These are phyloP conservation scores for Lathamus discolor DNA, from an alignment of 2,113 vertebrate species.

Conservation along the genomic window DNA sequence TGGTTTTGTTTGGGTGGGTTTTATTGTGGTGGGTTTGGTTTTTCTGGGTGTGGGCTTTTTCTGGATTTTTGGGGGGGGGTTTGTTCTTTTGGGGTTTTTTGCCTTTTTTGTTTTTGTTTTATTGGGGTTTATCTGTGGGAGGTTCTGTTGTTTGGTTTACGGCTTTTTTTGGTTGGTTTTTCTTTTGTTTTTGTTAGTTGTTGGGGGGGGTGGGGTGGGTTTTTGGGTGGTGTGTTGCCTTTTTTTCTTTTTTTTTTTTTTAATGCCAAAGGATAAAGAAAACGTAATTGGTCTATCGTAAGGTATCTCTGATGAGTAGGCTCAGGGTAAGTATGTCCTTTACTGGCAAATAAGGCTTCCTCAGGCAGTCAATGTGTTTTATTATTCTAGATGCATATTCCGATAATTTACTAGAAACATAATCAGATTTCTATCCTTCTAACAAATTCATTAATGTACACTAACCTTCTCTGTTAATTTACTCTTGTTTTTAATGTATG, in stretches of 20 bases:
- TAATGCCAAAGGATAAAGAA: background rate
- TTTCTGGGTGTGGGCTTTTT: background rate
- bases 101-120: background rate
- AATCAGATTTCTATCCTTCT: background rate
- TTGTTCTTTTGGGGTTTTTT: background rate
- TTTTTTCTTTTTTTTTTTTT: background rate
- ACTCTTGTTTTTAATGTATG: background rate
- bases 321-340: background rate
- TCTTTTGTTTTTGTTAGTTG: background rate
- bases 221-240: background rate
- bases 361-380: background rate
- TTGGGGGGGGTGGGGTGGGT: background rate
- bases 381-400: background rate
- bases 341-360: background rate
- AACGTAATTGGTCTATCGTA: background rate
- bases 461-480: background rate
- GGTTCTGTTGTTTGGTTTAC: too few species aligned
- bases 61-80: background rate
- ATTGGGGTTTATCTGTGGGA: too few species aligned
- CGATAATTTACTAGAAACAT: background rate
- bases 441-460: background rate
- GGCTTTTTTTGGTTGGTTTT: background rate
- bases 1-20: background rate
- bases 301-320: background rate
- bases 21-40: background rate